phyloP scores from a whole-genome alignment of 2,888 invertebrate species.

The Oeneis ivallda region DNA sequence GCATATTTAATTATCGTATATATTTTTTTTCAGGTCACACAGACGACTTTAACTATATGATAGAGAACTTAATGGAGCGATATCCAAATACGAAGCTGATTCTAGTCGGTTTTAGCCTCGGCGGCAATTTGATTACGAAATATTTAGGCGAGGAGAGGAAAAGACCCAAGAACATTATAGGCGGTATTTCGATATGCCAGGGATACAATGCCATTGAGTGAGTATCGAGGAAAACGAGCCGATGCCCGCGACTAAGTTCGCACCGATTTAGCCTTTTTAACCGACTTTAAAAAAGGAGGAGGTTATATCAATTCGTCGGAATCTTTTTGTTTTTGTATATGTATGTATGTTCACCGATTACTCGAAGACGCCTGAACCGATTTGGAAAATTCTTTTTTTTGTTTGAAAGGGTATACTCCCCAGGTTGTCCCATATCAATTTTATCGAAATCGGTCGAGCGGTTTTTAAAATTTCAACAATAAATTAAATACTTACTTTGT shows the following conservation, averaged over 20 bases:
- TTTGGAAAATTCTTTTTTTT: no score
- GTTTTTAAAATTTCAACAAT: no score
- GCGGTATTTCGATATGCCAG: slow-evolving; percentile 96
- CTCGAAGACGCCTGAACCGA: no score
- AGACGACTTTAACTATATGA: slow-evolving; percentile 92
- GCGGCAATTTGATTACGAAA: slow-evolving; percentile 96
- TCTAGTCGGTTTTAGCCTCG: slow-evolving; percentile 95
- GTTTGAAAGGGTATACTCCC: no score
- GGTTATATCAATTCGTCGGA: no score
- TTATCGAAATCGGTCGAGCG: no score
- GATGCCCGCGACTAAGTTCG: background rate
- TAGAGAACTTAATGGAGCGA: slow-evolving; percentile 86
- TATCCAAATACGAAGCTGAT: slow-evolving; percentile 90
- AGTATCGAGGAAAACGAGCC: slow-evolving; percentile 61
- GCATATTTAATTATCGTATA: slow-evolving; percentile 20
- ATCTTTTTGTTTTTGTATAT: no score
- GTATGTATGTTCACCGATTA: no score
- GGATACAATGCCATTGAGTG: slow-evolving; percentile 96
- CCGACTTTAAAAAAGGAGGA: no score
- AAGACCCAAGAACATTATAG: slow-evolving; percentile 87
- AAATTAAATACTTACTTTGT: no score
- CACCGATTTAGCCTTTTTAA: background rate
- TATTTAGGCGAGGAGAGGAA: slow-evolving; percentile 91
- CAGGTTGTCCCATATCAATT: no score
- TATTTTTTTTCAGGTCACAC: slow-evolving; percentile 87